Base-by-base conservation (phyloP, 2,888 invertebrate genomes). In the Apotomis betuletana region DNA sequence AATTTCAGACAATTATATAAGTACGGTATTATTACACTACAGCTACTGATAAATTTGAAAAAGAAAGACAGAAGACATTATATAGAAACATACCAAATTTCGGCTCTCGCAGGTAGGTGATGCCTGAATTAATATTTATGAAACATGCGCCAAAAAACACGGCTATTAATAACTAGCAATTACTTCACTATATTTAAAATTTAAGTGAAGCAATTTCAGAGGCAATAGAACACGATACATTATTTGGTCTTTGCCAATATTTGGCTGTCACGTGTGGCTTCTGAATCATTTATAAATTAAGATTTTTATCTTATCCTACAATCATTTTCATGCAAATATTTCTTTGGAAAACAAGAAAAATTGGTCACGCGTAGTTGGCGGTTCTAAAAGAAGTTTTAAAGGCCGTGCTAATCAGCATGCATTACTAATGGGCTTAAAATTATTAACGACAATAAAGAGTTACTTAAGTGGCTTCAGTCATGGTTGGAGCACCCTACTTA, bases 291-390 rank as follows among this genome's bases (percentile, higher is more conserved):
- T 36, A n/a, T 52, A 9, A 4, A 27, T 44, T 44, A 44, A 59
- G 13, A 2, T 12, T 46, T 41, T 13, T 59, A 44, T 62, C 15
- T 62, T 63, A 69, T 41, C 49, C 36, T 58, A 10, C 3, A 13
- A 59, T 36, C 41, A 8, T 59, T 59, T 41, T 4, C 58, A 58
- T 13, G 13, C 3, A 59, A 15, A 59, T 54, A 64, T 59, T 13
- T 36, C 41, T 49, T 49, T 69, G 38, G 55, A 63, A 69, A 41
- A 63, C n/a, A n/a, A 49, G 51, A 41, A 38, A 51, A 38, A 51
- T 64, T 44, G 54, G 64, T 55, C 44, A 55, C 41, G 54, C 52
- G 1, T 38, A 41, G 9, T 27, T 64, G 27, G 52, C 55, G 55
- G 55, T 15, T 54, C 44, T 10, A 9, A 49, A 49, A 8, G 10